phyloP scores from a whole-genome alignment of 2,797 vertebrate genomes.

The Poliocrania exsul region DNA sequence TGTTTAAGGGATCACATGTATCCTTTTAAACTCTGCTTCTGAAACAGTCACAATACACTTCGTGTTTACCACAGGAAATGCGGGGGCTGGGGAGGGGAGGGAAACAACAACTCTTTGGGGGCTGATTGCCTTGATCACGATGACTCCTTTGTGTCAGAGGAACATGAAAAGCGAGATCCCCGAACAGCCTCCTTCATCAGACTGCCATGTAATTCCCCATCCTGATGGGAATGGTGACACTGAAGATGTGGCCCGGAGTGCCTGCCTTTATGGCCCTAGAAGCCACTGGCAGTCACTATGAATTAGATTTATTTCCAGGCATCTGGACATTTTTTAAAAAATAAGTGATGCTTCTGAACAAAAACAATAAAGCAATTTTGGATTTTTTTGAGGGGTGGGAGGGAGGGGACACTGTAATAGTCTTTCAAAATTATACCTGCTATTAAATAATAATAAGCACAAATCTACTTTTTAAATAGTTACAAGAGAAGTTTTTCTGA shows the following conservation, averaged over 20 bases:
- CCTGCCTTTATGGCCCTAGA: neutral
- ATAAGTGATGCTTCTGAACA: neutral
- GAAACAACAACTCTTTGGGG: neutral
- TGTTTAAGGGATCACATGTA: neutral
- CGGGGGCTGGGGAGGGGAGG: neutral
- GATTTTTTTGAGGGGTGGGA: rapidly evolving
- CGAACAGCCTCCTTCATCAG: neutral
- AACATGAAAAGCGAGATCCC: neutral
- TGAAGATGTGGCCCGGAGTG: neutral
- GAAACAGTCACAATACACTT: neutral
- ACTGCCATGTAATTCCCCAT: neutral
- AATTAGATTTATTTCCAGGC: neutral
- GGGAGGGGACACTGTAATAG: neutral
- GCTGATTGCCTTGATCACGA: neutral
- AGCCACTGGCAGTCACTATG: neutral
- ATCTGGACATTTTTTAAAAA: neutral
- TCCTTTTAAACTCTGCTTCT: neutral
- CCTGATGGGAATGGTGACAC: neutral
- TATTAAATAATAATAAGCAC: neutral
- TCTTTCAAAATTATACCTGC: neutral
- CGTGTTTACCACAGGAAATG: neutral
- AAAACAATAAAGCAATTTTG: neutral
- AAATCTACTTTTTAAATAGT: neutral
- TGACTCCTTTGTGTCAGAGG: neutral
- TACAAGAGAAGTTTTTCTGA: neutral